A percentile compares a stretch with the other conserved stretches of the same genome.
Conservation (phyloP, 2,113 vertebrate genomes). For the Rynchops niger region DNA sequence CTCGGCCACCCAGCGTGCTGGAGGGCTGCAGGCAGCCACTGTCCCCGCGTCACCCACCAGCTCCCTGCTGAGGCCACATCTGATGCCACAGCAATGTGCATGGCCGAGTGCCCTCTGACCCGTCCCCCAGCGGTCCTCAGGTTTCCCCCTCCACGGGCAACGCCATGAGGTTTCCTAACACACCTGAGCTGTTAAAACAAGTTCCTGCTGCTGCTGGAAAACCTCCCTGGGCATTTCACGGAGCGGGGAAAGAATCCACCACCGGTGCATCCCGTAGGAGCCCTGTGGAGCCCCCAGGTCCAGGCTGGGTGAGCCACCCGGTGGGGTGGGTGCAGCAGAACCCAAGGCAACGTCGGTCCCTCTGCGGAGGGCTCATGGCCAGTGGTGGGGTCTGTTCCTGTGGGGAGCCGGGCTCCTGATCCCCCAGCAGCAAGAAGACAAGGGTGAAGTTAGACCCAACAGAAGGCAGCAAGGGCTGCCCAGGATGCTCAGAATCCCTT, state of each 20-base stretch:
- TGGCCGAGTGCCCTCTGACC: background rate
- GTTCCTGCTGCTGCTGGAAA: background rate
- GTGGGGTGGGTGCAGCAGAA: accelerated
- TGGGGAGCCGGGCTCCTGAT: background rate
- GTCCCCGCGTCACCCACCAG: background rate
- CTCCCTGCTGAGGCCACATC: background rate
- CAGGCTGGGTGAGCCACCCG: background rate
- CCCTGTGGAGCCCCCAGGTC: background rate
- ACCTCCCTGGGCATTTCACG: background rate
- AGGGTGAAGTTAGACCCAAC: background rate
- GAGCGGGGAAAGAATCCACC: background rate
- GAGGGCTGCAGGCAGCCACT: background rate
- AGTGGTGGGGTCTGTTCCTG: background rate
- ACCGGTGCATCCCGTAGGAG: accelerated
- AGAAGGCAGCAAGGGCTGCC: background rate
- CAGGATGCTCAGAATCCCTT: background rate
- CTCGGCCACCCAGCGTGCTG: accelerated
- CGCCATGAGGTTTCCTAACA: background rate
- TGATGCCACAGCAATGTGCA: background rate
- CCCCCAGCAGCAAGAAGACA: background rate
- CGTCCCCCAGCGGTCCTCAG: background rate
- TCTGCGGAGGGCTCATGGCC: accelerated
- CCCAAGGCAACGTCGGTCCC: accelerated
- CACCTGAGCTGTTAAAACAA: background rate
- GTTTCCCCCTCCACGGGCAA: background rate